Conservation (phyloP, 2,888 invertebrate genomes). For the Troglohyphantes excavatus region DNA sequence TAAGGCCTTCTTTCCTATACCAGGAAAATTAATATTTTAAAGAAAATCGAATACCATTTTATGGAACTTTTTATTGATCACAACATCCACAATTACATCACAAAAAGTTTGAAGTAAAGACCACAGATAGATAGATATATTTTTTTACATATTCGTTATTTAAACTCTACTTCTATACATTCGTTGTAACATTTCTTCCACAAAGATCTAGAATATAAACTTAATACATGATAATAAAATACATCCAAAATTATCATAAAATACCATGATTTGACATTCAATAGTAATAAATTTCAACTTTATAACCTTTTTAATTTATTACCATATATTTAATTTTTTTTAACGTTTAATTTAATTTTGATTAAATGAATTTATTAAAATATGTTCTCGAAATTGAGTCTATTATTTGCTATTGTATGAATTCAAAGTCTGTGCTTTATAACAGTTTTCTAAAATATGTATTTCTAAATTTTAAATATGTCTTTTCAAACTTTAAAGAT, state of each 20-base stretch:
- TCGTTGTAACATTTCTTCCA: background rate
- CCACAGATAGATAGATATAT: background rate
- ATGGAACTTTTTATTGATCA: too few species aligned
- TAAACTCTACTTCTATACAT: background rate
- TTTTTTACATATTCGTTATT: background rate
- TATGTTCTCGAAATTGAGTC: background rate
- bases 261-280: background rate
- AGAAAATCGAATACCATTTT: too few species aligned
- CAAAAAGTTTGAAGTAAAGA: background rate
- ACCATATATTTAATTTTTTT: background rate
- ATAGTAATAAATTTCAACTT: background rate
- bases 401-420: background rate
- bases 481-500: too few species aligned
- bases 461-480: too few species aligned
- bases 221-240: background rate
- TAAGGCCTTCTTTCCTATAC: too few species aligned
- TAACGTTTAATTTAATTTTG: background rate
- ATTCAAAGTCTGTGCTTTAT: background rate
- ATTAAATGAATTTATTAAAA: background rate
- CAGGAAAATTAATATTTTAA: too few species aligned
- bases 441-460: too few species aligned
- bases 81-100: too few species aligned
- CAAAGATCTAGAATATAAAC: background rate
- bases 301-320: background rate
- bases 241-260: background rate